Base-by-base conservation (phyloP, 2,888 invertebrate species). In the Camponotus fellah region DNA sequence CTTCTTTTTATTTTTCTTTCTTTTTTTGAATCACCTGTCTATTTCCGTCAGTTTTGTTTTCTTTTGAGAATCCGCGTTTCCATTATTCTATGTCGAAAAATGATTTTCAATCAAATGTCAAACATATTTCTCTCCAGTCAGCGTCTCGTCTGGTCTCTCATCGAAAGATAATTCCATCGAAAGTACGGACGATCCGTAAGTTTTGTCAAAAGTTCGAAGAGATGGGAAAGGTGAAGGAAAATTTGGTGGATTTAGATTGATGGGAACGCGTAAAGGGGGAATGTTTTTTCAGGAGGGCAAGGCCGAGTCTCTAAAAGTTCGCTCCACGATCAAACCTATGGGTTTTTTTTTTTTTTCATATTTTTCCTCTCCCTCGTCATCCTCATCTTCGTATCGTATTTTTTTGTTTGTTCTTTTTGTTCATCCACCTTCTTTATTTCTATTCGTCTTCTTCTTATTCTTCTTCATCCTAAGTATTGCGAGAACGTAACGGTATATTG, bases 401-500 rank as follows among this genome's bases (percentile, higher is more conserved):
- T 83, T 79, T 86, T 86, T 62, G 76, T 85, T 80, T 89, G 77
- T 89, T 89, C 90, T 89, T 80, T 80, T 80, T 89, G 85, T 88
- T 90, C 91, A 88, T 83, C 84, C 85, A 87, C 85, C 87, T 87
- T 86, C 83, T 87, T 85, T 86, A 69, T 83, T 80, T 64, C 71
- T 81, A 83, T 83, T 85, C 76, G 84, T 85, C 83, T 66, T 80
- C 79, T 87, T 87, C 92, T 94, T 87, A 88, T 90, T 89, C 92
- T 92, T 92, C 86, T 87, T 89, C 90, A 85, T 89, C 92, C 93
- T 94, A 94, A 94, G 93, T 94, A 95, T 95, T 94, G 94, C 95
- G 94, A 94, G 94, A 95, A 95, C 94, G 94, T 94, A 95, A 95
- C 93, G 94, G 92, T 94, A 94, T 94, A 94, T 94, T 94, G 94